These are phyloP conservation scores for Loriculus beryllinus DNA, from an alignment of 2,797 vertebrate genomes.

Conservation along the genomic window DNA sequence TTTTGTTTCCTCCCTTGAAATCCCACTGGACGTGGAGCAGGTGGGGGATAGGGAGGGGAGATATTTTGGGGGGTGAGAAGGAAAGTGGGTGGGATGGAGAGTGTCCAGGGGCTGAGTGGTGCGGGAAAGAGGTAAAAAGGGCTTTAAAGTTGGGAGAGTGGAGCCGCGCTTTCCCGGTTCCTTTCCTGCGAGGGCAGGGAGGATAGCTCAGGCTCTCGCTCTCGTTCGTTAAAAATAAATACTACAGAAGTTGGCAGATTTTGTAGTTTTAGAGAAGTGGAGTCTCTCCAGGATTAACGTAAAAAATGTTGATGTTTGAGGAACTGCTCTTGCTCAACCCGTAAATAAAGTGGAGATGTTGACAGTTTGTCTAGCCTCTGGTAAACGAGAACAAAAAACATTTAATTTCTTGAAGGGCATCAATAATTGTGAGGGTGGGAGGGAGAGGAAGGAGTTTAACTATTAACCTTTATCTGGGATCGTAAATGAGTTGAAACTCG, in stretches of 20 bases:
- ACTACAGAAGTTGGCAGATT: conserved; percentile 41
- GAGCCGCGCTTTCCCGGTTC: not conserved
- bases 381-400: conserved; percentile 57
- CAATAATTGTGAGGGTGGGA: conserved; percentile 47
- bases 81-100: not conserved
- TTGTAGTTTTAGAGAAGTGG: conserved; percentile 51
- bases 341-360: conserved; percentile 46
- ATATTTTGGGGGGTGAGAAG: not conserved
- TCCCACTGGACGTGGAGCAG: conserved; percentile 58
- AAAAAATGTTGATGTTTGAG: conserved; percentile 47
- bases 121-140: not conserved
- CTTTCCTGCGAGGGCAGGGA: not conserved
- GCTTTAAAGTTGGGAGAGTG: not conserved
- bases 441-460: conserved; percentile 57
- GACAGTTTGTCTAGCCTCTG: conserved; percentile 44
- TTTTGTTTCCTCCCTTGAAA: conserved; percentile 16
- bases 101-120: not conserved
- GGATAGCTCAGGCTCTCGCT: not conserved
- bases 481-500: conserved; percentile 25
- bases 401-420: conserved; percentile 58
- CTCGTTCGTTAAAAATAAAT: conserved; percentile 60
- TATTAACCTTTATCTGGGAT: conserved; percentile 66
- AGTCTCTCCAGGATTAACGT: conserved; percentile 46
- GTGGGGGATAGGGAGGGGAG: conserved; percentile 38
- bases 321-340: conserved; percentile 56